Evolutionary conservation across 2,888 invertebrate species (phyloP).

Genomic region (Desoria tigrina): DNA sequence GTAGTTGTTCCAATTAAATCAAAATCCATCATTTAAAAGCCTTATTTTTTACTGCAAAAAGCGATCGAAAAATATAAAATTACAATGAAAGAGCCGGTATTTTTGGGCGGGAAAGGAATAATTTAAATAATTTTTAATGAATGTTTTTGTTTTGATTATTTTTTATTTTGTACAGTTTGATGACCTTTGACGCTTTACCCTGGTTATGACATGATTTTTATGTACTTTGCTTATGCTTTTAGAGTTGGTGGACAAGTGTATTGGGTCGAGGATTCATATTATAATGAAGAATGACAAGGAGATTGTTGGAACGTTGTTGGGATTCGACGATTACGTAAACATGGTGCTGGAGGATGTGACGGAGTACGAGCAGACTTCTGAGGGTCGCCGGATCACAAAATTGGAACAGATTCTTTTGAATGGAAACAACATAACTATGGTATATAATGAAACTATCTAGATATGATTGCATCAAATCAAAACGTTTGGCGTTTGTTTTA

Average conservation of each 20-base stretch:
- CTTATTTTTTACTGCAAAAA: no score
- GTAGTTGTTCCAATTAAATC: no score
- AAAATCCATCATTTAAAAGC: no score
- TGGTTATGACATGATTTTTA: slow-evolving; percentile 17
- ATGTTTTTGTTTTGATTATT: background rate
- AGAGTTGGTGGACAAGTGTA: slow-evolving; percentile 99
- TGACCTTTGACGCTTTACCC: slow-evolving; percentile 5
- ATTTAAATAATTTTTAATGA: background rate
- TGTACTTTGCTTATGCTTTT: no score
- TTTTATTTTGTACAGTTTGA: no score
- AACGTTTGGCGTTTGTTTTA: background rate
- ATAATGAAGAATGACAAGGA: slow-evolving; percentile 99
- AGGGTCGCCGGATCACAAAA: slow-evolving; percentile 93
- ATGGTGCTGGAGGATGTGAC: slow-evolving; percentile 98
- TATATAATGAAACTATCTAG: slow-evolving; percentile 56
- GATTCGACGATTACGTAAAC: slow-evolving; percentile 98
- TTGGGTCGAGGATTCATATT: slow-evolving; percentile 97
- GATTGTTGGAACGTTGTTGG: slow-evolving; percentile 95
- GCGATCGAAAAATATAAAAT: no score
- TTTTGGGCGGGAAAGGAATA: no score
- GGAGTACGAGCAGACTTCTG: slow-evolving; percentile 95
- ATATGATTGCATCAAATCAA: no score
- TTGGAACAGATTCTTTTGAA: slow-evolving; percentile 96
- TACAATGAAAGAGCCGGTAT: no score
- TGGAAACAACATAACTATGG: slow-evolving; percentile 99